These are phyloP conservation scores for Dyspetes luteomarginatus DNA, from an alignment of 2,888 invertebrate species.

Conservation along the genomic window DNA sequence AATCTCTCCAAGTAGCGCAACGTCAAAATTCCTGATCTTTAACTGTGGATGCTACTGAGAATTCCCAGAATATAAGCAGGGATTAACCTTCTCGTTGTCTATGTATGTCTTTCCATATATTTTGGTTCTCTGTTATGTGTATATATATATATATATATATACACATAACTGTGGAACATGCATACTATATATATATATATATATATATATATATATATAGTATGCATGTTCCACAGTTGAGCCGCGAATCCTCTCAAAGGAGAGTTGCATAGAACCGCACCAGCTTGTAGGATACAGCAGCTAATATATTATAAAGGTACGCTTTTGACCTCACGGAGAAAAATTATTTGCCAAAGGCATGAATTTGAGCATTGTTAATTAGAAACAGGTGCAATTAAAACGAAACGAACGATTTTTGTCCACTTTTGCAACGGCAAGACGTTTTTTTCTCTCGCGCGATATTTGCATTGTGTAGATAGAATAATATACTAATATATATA, in stretches of 20 bases:
- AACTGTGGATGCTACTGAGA: background rate
- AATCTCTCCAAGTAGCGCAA: background rate
- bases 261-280: background rate
- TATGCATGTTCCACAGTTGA: background rate
- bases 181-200: background rate
- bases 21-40: background rate
- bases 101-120: background rate
- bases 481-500: too few relatives aligned
- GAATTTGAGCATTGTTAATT: too few relatives aligned
- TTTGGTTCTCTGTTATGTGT: background rate
- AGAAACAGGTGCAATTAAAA: too few relatives aligned
- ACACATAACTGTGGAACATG: background rate
- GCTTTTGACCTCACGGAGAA: too few relatives aligned
- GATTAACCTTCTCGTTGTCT: background rate
- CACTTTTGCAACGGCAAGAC: too few relatives aligned
- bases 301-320: background rate
- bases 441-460: too few relatives aligned
- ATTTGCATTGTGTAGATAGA: too few relatives aligned
- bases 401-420: too few relatives aligned
- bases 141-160: background rate
- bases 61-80: conserved; percentile 2
- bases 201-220: background rate
- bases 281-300: background rate
- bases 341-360: too few relatives aligned
- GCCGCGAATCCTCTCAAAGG: conserved; percentile 17